phyloP scores from a whole-genome alignment of 2,888 invertebrate species.

The Cephus rjabovi region DNA sequence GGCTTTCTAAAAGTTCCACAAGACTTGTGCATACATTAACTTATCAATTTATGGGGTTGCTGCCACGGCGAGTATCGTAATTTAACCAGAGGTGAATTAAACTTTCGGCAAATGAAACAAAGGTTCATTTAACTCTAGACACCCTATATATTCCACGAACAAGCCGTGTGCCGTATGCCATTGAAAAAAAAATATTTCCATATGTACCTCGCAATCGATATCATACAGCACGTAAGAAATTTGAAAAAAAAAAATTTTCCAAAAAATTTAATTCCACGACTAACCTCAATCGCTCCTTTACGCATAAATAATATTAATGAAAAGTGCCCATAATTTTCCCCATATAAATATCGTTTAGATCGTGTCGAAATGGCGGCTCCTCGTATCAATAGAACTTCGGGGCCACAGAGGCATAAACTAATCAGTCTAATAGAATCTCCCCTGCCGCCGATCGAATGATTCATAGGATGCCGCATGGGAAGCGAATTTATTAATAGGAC shows the following conservation, averaged over 20 bases:
- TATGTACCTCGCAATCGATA: not conserved
- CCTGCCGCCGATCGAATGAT: conserved; percentile 49
- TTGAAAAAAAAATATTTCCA: not conserved
- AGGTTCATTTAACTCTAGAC: not conserved
- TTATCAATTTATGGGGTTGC: not conserved
- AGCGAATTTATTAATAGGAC: conserved; percentile 51
- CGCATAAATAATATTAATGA: not conserved
- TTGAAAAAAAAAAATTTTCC: not conserved
- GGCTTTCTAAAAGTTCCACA: not conserved
- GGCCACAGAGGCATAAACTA: conserved; percentile 38
- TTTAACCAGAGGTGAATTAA: not conserved
- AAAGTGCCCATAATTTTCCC: not conserved
- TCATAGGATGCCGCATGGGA: conserved; percentile 51
- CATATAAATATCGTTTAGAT: not conserved
- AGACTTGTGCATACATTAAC: not conserved
- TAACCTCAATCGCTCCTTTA: too few relatives aligned
- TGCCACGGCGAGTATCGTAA: not conserved
- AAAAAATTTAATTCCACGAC: too few relatives aligned
- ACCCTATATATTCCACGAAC: not conserved
- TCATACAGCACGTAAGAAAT: not conserved
- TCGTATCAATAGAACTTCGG: conserved; percentile 31
- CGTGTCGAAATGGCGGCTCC: not conserved
- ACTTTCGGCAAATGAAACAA: not conserved
- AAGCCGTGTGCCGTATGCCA: too few relatives aligned
- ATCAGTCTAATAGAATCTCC: conserved; percentile 54